Base-by-base conservation (phyloP, 2,888 invertebrate species). In the Euproctis similis region DNA sequence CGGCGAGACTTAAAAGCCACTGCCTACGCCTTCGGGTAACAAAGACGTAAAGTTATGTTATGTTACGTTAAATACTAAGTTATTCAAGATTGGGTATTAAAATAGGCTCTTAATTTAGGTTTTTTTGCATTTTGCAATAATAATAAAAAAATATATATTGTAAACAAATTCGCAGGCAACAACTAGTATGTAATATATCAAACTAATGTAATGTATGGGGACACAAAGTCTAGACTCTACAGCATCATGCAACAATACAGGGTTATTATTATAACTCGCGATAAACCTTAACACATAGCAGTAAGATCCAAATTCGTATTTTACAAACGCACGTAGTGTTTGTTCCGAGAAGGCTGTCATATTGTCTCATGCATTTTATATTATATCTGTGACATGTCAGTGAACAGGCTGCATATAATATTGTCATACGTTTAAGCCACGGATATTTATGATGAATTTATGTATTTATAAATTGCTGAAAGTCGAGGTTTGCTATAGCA, bases 281-380 rank as follows among this genome's bases (percentile, higher is more conserved):
- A n/a, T 14, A n/a, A 29, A 10, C 30, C 18, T 26, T 34, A 37
- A 22, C 1, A 8, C 8, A 12, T 2, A 4, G 6, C 1, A 1
- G 4, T 16, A 34, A 29, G 23, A 8, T 20, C 8, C 7, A 34
- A 12, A 29, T 19, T 34, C n/a, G 8, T 19, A 16, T 16, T n/a
- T 4, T 14, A 10, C 2, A 12, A 12, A 11, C 14, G 14, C 26
- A 20, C 0, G 4, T 5, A 12, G 24, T 10, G 12, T 18, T 27
- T 8, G 19, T 39, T 35, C 46, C 49, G 39, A 51, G 53, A 55
- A 51, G 46, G n/a, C n/a, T n/a, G n/a, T n/a, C 59, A 60, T 54
- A 59, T 53, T 47, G 64, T 49, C 46, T 54, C 57, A 56, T 67
- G 60, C 60, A 63, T 68, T 68, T 65, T 63, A 53, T 63, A 64